phyloP scores from a whole-genome alignment of 2,888 invertebrate species.

The Meghimatium bilineatum region DNA sequence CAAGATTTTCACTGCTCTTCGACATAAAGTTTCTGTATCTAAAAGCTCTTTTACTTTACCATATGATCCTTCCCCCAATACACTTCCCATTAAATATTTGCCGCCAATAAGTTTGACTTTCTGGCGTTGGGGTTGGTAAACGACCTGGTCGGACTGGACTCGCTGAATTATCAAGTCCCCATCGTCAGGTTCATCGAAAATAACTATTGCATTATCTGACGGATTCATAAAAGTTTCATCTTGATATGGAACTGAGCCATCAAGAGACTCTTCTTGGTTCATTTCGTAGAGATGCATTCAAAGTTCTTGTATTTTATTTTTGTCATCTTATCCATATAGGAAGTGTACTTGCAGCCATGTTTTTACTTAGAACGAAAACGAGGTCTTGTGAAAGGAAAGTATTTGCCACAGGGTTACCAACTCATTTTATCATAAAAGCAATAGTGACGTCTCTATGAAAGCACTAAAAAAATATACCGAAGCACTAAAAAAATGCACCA shows the following conservation, averaged over 20 bases:
- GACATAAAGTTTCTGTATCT: slow-evolving; percentile 92
- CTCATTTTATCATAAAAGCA: too few relatives aligned
- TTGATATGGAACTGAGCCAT: slow-evolving; percentile 44
- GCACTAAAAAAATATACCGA: too few relatives aligned
- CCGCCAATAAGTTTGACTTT: slow-evolving; percentile 89
- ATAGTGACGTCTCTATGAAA: too few relatives aligned
- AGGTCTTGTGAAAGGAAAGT: too few relatives aligned
- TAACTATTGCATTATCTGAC: slow-evolving; percentile 58
- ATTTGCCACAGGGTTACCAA: too few relatives aligned
- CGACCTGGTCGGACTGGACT: slow-evolving; percentile 95
- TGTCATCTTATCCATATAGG: slow-evolving; percentile 11
- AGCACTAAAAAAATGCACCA: too few relatives aligned
- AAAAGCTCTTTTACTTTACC: slow-evolving; percentile 99
- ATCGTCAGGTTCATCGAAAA: slow-evolving; percentile 62
- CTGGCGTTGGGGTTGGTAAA: slow-evolving; percentile 83
- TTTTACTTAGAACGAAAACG: neutral
- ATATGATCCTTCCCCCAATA: slow-evolving; percentile 97
- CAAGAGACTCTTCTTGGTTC: slow-evolving; percentile 35
- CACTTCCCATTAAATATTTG: slow-evolving; percentile 98
- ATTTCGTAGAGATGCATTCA: slow-evolving; percentile 4
- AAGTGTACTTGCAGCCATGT: slow-evolving; percentile 34
- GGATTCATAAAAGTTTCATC: slow-evolving; percentile 44
- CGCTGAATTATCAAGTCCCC: slow-evolving; percentile 86
- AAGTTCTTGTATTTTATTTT: neutral
- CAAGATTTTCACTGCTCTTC: slow-evolving; percentile 95